Base-by-base conservation (phyloP, 2,113 vertebrate species). In the Nothoprocta pentlandii region DNA sequence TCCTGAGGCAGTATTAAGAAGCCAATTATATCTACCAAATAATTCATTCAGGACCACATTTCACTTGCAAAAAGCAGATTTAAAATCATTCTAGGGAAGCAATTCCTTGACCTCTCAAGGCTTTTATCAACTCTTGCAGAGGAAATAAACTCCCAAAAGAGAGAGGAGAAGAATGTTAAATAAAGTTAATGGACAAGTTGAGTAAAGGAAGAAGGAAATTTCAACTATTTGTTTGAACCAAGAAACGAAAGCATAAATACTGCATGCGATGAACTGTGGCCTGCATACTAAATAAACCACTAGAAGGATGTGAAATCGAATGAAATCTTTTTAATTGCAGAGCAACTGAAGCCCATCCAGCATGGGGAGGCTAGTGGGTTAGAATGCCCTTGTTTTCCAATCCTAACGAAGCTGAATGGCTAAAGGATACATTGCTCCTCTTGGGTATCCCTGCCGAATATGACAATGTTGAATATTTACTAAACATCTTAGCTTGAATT, bases 51-150 rank as follows among this genome's bases (percentile, higher is more conserved):
- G 66, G 53, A 85, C n/a, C 14, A 5, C 39, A 82, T 63, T 91
- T 93, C 81, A 70, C 36, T 83, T 85, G 64, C 59, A 87, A 92
- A 92, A 91, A 82, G n/a, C 30, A 81, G 63, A 89, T 80, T 42
- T 47, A 66, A 75, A 94, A 87, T 83, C 80, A 64, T 90, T 74
- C 68, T 70, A 83, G 30, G 51, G 94, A 87, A 88, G 56, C 28
- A 51, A 4, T 90, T 85, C 32, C 56, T 70, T 78, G 82, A 90
- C 56, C 42, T 92, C 86, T 64, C 49, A 85, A 61, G 79, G 69
- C 56, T 80, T 80, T 10, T 26, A 70, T 49, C 64, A 80, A 68
- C 26, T 42, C 54, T 83, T 63, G 26, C 85, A 47, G 34, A 94
- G 68, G 47, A 85, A 91, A 85, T 36, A 63, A 63, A 39, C n/a